A percentile compares a stretch with the other conserved stretches of the same genome.
phyloP scores from a whole-genome alignment of 2,888 invertebrate genomes.

The Tipula unca region DNA sequence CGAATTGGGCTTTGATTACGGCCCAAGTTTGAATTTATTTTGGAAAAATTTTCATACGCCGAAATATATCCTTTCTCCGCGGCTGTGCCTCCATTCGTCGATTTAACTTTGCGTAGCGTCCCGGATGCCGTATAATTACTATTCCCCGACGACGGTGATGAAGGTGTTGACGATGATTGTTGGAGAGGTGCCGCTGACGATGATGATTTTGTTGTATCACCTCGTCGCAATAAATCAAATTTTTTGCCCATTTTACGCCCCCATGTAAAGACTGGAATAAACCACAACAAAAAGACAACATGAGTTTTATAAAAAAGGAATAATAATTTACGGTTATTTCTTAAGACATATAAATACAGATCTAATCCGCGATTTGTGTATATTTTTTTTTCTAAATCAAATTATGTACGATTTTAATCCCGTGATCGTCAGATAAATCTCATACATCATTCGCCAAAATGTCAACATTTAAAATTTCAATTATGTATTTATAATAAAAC shows the following conservation, averaged over 20 bases:
- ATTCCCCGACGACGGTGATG: constrained; percentile 25
- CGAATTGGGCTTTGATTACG: constrained; percentile 52
- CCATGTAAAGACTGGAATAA: constrained; percentile 57
- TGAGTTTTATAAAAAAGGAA: not conserved
- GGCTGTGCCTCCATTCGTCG: constrained; percentile 41
- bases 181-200: constrained; percentile 28
- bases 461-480: not conserved
- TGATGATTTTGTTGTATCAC: constrained; percentile 40
- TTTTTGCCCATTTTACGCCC: constrained; percentile 71
- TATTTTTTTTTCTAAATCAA: not conserved
- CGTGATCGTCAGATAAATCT: not conserved
- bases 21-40: constrained; percentile 21
- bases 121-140: constrained; percentile 22
- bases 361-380: not conserved
- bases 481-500: not conserved
- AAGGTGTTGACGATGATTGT: constrained; percentile 34
- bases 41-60: constrained; percentile 27
- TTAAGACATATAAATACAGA: not conserved
- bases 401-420: not conserved
- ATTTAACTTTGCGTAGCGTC: constrained; percentile 26
- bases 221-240: constrained; percentile 61
- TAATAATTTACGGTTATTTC: not conserved
- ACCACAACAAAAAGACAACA: constrained; percentile 29
- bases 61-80: constrained; percentile 23
- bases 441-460: constrained; percentile 1